Base-by-base conservation (phyloP, 2,888 invertebrate species). In the Aspidiotus destructor region DNA sequence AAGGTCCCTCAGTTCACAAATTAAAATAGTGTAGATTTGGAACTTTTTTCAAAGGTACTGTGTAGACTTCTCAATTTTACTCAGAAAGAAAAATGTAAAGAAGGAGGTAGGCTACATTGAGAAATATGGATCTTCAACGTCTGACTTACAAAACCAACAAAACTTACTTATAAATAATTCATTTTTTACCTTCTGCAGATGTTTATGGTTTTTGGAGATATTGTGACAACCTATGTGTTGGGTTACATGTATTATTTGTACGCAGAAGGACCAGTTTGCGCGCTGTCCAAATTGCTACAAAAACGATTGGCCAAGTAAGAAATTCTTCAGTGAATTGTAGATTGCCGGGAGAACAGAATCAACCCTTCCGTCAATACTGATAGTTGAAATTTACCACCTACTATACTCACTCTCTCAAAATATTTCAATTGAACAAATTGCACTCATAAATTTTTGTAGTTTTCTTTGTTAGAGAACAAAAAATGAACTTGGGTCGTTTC, bases 201-300 rank as follows among this genome's bases (percentile, higher is more conserved):
- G 69, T 69, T 69, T 28, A 16, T 69, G 16, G 69, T 62, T 5
- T 69, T 69, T 15, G 69, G 69, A 9, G 69, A 69, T 41, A 40
- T 62, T 8, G 11, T 62, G 11, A 69, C 69, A 8, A 69, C 69
- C 7, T 69, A 69, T 57, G 57, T 62, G n/a, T 44, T 69, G 10
- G 69, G 69, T 42, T 69, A 44, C 17, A 7, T 69, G 17, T 69
- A 62, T 57, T 69, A 69, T 44, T 44, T 69, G 8, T 69, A 62
- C 10, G 62, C 55, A 10, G 69, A 69, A 62, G 69, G 62, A 40
- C 69, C 69, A 15, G 44, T 69, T 15, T 62, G 69, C 41, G 62
- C 57, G 15, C 54, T 69, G 16, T 69, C 62, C 6, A 69, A 69
- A 62, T 40, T 69, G 40, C 28, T 69, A n/a, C 69, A 69, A 13